A percentile compares a stretch with the other conserved stretches of the same genome.
Conservation (phyloP, 92 coral and sea anemone species). For the Porites evermanni region DNA sequence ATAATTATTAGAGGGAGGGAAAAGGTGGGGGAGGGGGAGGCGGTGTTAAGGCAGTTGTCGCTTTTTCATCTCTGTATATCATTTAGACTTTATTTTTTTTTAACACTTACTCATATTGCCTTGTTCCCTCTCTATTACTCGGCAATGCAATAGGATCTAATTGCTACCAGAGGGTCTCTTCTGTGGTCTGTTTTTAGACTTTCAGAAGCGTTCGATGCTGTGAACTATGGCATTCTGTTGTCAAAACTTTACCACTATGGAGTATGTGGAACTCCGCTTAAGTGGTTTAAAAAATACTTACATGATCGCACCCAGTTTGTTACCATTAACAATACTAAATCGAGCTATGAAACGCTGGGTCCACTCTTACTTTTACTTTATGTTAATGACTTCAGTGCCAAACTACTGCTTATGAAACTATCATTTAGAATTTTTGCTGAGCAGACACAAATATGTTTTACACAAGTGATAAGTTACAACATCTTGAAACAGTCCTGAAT, state of each 20-base stretch:
- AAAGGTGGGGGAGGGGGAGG: too few species aligned
- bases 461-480: conserved; percentile 5
- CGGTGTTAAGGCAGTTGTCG: too few species aligned
- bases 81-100: too few species aligned
- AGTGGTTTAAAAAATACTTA: conserved; percentile 52
- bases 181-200: conserved; percentile 62
- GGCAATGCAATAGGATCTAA: too few species aligned
- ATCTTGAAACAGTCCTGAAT: conserved; percentile 31
- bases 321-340: conserved; percentile 3
- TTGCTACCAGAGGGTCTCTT: too few species aligned
- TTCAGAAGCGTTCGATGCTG: conserved; percentile 69
- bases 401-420: conserved; percentile 9
- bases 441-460: conserved; percentile 48
- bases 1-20: too few species aligned
- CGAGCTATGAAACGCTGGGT: background rate
- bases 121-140: too few species aligned
- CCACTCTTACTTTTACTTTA: background rate
- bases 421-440: conserved; percentile 61
- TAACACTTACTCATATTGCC: too few species aligned
- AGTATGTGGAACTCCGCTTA: conserved; percentile 44
- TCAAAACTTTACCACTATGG: conserved; percentile 56
- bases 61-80: too few species aligned
- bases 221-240: conserved; percentile 43
- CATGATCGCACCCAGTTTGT: conserved; percentile 33
- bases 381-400: conserved; percentile 38